Evolutionary conservation across 2,888 invertebrate species (phyloP).

Genomic region (Sminthurinus aureus): DNA sequence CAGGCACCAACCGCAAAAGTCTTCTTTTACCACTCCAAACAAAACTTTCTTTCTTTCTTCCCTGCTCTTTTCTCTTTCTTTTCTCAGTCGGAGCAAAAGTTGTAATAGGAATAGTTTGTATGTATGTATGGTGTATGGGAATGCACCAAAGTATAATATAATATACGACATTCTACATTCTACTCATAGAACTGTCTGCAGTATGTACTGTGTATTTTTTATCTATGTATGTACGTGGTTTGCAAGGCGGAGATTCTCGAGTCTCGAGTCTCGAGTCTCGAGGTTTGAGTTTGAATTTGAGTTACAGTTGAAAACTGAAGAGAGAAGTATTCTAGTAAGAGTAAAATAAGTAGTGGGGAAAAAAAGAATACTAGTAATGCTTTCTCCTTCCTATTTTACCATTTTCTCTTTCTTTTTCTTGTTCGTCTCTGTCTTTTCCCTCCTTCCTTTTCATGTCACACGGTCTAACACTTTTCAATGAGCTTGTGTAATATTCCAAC

Average conservation of each 20-base stretch:
- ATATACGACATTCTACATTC: too few relatives aligned
- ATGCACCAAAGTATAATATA: too few relatives aligned
- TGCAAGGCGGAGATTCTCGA: too few relatives aligned
- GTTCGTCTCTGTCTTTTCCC: background rate
- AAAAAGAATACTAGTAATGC: background rate
- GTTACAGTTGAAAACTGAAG: background rate
- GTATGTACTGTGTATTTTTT: background rate
- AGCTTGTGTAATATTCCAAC: background rate
- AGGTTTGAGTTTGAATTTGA: too few relatives aligned
- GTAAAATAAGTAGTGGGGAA: background rate
- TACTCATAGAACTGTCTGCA: background rate
- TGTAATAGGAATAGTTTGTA: background rate
- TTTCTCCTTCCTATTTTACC: background rate
- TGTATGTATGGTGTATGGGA: background rate
- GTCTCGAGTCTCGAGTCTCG: too few relatives aligned
- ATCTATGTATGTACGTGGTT: too few relatives aligned
- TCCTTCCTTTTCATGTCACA: conserved; percentile 13
- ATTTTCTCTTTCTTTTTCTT: conserved; percentile 2
- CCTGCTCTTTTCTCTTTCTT: background rate
- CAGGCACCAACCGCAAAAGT: conserved; percentile 13
- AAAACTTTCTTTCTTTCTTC: conserved; percentile 10
- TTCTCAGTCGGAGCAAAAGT: background rate
- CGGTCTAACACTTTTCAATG: conserved; percentile 6
- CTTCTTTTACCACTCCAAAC: background rate
- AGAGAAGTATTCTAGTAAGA: background rate